These are phyloP conservation scores for Drosophila lutescens DNA, from an alignment of 2,888 invertebrate species.

Conservation along the genomic window DNA sequence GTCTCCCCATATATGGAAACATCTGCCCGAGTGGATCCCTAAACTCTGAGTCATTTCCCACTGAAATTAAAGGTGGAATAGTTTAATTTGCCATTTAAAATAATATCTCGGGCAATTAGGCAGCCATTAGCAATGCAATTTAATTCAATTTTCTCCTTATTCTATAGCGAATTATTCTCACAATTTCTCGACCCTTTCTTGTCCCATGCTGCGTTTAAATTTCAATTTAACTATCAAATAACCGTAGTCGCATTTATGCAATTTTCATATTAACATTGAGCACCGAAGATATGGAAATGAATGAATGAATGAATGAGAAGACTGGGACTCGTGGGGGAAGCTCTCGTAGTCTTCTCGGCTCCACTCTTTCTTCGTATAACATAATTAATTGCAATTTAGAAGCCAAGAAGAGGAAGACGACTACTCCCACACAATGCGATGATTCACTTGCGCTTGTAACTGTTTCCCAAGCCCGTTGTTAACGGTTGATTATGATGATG, in stretches of 20 bases:
- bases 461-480: conserved; percentile 75
- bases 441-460: conserved; percentile 76
- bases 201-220: conserved; percentile 46
- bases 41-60: conserved; percentile 21
- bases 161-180: conserved; percentile 21
- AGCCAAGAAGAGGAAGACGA: conserved; percentile 25
- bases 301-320: conserved; percentile 37
- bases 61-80: conserved; percentile 16
- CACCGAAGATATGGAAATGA: conserved; percentile 36
- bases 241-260: conserved; percentile 67
- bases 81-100: conserved; percentile 41
- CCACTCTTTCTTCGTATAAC: conserved; percentile 48
- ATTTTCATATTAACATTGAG: conserved; percentile 78
- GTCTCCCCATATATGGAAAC: conserved; percentile 32
- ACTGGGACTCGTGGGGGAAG: conserved; percentile 49
- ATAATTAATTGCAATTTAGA: conserved; percentile 79
- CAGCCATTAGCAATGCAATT: conserved; percentile 38
- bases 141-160: conserved; percentile 35
- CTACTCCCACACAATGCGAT: conserved; percentile 59
- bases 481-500: conserved; percentile 81
- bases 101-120: conserved; percentile 35
- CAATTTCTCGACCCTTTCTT: conserved; percentile 15
- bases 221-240: conserved; percentile 60
- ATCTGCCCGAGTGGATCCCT: conserved; percentile 23
- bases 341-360: conserved; percentile 40